These are phyloP conservation scores for Lithobates sylvaticus DNA, from an alignment of 2,797 vertebrate genomes.

Conservation along the genomic window DNA sequence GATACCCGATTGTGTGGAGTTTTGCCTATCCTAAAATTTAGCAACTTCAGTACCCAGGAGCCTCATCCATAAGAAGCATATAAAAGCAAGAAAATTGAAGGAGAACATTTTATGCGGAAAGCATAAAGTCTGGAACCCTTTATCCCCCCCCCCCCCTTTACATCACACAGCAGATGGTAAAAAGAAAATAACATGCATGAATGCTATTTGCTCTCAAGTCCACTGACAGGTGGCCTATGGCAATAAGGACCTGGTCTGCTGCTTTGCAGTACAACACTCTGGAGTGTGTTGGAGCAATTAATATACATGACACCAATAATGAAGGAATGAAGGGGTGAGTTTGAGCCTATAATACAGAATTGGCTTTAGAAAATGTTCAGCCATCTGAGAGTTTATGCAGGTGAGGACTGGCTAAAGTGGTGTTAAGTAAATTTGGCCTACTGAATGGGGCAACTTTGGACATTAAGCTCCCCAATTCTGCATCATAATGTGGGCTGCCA, in stretches of 20 bases:
- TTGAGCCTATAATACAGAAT: background rate
- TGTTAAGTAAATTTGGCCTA: conserved; percentile 19
- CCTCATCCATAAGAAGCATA: too few relatives aligned
- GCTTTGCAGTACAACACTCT: background rate
- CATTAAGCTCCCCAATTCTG: conserved; percentile 30
- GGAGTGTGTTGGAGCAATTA: background rate
- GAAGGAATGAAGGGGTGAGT: background rate
- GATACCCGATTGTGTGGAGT: too few relatives aligned
- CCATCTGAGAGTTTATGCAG: conserved; percentile 9
- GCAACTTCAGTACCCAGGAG: too few relatives aligned
- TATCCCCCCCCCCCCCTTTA: background rate
- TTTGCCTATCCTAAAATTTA: too few relatives aligned
- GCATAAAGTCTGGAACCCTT: background rate
- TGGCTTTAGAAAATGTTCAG: background rate
- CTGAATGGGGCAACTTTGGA: conserved; percentile 48
- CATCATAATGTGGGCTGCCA: conserved; percentile 49
- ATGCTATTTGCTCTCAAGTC: background rate
- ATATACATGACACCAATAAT: conserved; percentile 1
- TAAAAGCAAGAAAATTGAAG: background rate
- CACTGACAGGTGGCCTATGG: background rate
- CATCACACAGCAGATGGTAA: conserved; percentile 4
- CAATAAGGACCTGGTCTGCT: background rate
- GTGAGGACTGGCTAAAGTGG: conserved; percentile 33
- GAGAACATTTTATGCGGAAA: background rate
- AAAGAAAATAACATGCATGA: background rate